Evolutionary conservation across 2,797 vertebrate genomes (phyloP).

Genomic region (Chiloscyllium punctatum): DNA sequence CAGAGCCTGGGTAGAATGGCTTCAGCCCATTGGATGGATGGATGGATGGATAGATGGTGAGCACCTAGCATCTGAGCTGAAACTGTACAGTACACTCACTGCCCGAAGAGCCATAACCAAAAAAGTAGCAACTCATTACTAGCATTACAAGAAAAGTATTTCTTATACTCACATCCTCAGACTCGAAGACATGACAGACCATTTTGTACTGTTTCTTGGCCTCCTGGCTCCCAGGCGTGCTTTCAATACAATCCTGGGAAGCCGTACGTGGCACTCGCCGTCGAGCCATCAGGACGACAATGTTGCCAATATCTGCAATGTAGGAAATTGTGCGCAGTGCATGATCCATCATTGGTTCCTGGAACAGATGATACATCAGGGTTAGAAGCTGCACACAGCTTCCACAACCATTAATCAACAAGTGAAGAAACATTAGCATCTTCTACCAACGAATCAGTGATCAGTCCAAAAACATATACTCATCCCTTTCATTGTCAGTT

Average conservation of each 20-base stretch:
- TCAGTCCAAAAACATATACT: not conserved
- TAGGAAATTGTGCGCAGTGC: constrained; percentile 95
- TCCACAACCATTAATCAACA: not conserved
- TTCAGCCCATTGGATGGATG: too few relatives aligned
- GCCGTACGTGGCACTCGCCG: constrained; percentile 89
- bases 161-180: constrained; percentile 82
- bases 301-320: constrained; percentile 95
- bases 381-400: not conserved
- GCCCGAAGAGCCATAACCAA: constrained; percentile 41
- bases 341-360: constrained; percentile 99
- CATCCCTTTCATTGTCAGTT: not conserved
- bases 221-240: constrained; percentile 86
- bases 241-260: constrained; percentile 96
- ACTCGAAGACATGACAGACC: constrained; percentile 98
- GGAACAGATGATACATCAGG: not conserved
- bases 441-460: not conserved
- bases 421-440: not conserved
- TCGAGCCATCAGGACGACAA: constrained; percentile 93
- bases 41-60: too few relatives aligned
- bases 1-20: not conserved
- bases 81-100: not conserved
- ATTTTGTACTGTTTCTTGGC: constrained; percentile 98
- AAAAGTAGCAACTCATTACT: constrained; percentile 38
- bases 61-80: not conserved
- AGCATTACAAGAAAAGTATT: constrained; percentile 3